Percentiles rank a stretch among this genome's conserved stretches.
These are phyloP conservation scores for Oreortyx pictus DNA, from an alignment of 2,797 vertebrate species.

Conservation along the genomic window DNA sequence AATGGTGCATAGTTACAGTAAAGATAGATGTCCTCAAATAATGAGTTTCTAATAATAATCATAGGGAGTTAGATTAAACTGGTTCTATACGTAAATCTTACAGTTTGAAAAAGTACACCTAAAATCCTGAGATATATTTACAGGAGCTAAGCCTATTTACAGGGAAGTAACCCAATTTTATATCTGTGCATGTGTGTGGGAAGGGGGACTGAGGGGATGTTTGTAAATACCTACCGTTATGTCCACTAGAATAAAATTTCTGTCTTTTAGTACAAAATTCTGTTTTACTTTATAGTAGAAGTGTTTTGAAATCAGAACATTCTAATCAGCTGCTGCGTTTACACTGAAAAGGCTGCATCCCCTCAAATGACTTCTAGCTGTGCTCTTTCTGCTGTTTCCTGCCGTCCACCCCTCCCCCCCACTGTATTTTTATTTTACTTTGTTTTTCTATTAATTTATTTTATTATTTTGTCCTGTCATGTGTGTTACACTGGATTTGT, in stretches of 20 bases:
- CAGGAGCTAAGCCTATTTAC: slow-evolving; percentile 54
- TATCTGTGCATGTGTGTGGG: neutral
- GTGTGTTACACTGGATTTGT: slow-evolving; percentile 5
- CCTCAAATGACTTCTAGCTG: neutral
- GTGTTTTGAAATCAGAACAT: slow-evolving; percentile 37
- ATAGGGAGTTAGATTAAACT: slow-evolving; percentile 64
- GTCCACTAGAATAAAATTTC: neutral
- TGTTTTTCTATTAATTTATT: neutral
- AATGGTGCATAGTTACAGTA: slow-evolving; percentile 50
- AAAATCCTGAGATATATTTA: slow-evolving; percentile 57
- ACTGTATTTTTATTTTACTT: neutral
- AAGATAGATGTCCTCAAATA: slow-evolving; percentile 69
- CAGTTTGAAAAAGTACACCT: slow-evolving; percentile 23
- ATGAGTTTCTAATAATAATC: slow-evolving; percentile 75
- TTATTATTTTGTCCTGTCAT: neutral
- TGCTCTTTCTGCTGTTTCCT: neutral
- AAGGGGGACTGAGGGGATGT: neutral
- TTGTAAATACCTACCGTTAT: neutral
- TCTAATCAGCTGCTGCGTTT: slow-evolving; percentile 38
- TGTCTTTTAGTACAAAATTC: neutral
- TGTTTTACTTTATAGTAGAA: slow-evolving; percentile 12
- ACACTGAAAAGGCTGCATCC: slow-evolving; percentile 15
- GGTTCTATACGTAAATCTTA: slow-evolving; percentile 50
- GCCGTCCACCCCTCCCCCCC: no score
- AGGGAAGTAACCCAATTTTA: slow-evolving; percentile 46